Base-by-base conservation (phyloP, 1,140 invertebrate genomes). In the Caenorhabditis briggsae region DNA sequence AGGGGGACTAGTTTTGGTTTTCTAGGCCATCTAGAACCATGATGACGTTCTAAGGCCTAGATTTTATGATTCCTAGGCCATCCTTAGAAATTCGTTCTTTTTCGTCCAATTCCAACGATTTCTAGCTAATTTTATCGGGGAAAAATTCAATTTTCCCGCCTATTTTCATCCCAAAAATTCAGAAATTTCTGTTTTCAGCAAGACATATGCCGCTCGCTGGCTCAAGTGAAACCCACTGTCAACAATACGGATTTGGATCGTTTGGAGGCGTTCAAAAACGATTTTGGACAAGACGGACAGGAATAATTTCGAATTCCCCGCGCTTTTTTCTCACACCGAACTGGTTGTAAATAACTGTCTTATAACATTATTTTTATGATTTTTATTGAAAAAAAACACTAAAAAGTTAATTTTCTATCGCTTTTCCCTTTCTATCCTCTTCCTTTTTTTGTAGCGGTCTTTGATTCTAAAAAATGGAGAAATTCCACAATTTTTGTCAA, bases 241-340 rank as follows among this genome's bases (percentile, higher is more conserved):
- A 99, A 99, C 93, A 96, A 97, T 88, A 95, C 97, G 64, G 98
- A 99, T 93, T 95, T 99, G 94, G 94, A 95, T 43, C 99, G 98
- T 93, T 93, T 99, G 90, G 95, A 96, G 90, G 96, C 98, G 92
- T 99, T 99, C 93, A 98, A 96, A 93, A 95, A 96, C 93, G 97
- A 99, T 94, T 99, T 99, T 94, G 98, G 98, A 41, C 97, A 98
- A 94, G 98, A 99, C 94, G 98, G 97, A 58, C 92, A 89, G 89
- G 83, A 78, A 50, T 78, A 78, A 8, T 9, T 61, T 12, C 9
- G 9, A 20, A 11, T 33, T 33, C 2, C n/a, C 6, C n/a, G 6
- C n/a, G 56, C 1, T 58, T n/a, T 58, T 46, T 46, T 41, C 25
- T 41, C 23, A 2, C 18, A 14, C 20, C 50, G 70, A 78, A 18